A percentile compares a stretch with the other conserved stretches of the same genome.
Conservation (phyloP, 2,888 invertebrate species). For the Blastobasis lacticolella region DNA sequence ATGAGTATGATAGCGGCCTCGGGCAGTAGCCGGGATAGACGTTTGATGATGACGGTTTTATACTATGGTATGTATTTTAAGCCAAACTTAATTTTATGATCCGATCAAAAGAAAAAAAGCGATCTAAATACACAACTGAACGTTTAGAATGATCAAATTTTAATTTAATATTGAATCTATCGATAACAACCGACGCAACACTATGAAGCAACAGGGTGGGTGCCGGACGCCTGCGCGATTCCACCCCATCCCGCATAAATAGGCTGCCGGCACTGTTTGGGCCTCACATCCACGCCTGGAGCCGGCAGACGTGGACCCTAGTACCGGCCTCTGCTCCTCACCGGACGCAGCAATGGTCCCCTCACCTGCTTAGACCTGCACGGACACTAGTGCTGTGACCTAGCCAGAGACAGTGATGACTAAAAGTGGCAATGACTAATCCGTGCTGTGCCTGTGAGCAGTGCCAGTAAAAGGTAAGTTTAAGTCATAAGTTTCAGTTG, state of each 20-base stretch:
- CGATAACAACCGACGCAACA: conserved; percentile 27
- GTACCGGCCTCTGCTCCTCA: conserved; percentile 13
- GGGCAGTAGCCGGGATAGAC: too few species aligned
- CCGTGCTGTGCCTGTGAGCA: conserved; percentile 27
- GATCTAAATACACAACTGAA: too few species aligned
- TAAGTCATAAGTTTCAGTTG: not conserved
- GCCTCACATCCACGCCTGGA: conserved; percentile 50
- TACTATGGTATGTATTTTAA: too few species aligned
- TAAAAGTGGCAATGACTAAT: conserved; percentile 33
- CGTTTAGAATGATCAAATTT: too few species aligned
- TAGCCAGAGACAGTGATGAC: conserved; percentile 23
- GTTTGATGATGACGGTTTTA: too few species aligned
- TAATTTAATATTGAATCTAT: conserved; percentile 11
- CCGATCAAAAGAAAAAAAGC: too few species aligned
- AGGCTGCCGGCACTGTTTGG: conserved; percentile 36
- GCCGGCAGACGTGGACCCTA: conserved; percentile 33
- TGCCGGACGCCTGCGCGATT: conserved; percentile 70
- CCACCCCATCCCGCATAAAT: conserved; percentile 53
- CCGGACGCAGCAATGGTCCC: conserved; percentile 39
- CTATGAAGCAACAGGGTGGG: conserved; percentile 73
- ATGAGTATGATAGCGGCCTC: too few species aligned
- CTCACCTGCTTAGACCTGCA: conserved; percentile 24
- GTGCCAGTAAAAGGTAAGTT: conserved; percentile 47
- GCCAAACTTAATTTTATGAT: too few species aligned
- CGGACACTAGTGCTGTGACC: too few species aligned